These are phyloP conservation scores for Vimba vimba DNA, from an alignment of 2,113 vertebrate species.

Conservation along the genomic window DNA sequence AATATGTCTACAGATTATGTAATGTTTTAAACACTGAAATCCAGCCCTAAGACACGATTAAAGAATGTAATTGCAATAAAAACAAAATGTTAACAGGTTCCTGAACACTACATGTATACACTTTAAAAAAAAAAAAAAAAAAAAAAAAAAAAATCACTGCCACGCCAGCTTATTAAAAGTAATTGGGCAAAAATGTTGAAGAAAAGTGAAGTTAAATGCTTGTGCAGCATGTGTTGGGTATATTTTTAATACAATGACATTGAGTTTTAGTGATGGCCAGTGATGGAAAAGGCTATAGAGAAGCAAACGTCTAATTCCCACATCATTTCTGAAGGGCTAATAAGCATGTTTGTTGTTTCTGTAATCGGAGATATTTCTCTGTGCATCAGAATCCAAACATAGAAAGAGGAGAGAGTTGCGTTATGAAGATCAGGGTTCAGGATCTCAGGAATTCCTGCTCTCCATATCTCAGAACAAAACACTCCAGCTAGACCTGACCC, in stretches of 20 bases:
- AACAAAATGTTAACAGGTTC: background rate
- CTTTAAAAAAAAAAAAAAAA: background rate
- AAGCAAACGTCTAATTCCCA: slow-evolving; percentile 21
- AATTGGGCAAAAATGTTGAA: background rate
- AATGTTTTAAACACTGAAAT: background rate
- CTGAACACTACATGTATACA: too few species aligned
- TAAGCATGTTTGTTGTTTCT: slow-evolving; percentile 43
- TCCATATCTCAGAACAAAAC: background rate
- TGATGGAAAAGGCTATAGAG: background rate
- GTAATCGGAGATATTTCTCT: slow-evolving; percentile 50
- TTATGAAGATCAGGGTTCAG: too few species aligned
- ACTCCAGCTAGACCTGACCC: background rate
- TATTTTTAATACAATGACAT: background rate
- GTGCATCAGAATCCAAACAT: slow-evolving; percentile 45
- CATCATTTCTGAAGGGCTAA: slow-evolving; percentile 27
- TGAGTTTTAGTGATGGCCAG: background rate
- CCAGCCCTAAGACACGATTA: background rate
- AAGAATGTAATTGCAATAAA: background rate
- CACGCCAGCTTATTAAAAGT: background rate
- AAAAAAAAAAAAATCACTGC: background rate
- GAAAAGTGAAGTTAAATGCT: background rate
- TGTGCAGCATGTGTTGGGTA: background rate
- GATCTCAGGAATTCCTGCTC: background rate
- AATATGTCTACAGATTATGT: background rate
- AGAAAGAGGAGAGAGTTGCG: background rate